Conservation (phyloP, 2,113 vertebrate genomes). For the Coturnix japonica region DNA sequence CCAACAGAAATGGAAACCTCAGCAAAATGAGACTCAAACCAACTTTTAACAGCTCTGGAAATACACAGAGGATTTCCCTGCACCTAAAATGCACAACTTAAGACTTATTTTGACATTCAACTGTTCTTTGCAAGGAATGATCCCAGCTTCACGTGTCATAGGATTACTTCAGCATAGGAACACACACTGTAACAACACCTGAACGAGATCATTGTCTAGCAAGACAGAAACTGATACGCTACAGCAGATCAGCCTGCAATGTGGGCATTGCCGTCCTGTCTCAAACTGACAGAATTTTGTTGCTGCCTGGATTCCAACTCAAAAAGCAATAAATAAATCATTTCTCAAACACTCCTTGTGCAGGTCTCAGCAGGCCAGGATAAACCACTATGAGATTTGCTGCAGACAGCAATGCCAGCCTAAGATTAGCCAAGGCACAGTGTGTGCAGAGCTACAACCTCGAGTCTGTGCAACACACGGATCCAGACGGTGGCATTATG, state of each 20-base stretch:
- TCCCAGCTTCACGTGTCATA: neutral
- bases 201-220: neutral
- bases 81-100: neutral
- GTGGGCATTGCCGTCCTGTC: neutral
- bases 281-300: neutral
- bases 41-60: neutral
- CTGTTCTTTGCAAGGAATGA: neutral
- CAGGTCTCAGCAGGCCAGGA: neutral
- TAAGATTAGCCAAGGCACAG: neutral
- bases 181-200: neutral
- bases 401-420: neutral
- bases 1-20: neutral
- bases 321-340: neutral
- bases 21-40: neutral
- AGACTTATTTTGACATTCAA: neutral
- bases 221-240: neutral
- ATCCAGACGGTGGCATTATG: rapidly evolving
- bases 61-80: neutral
- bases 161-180: neutral
- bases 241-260: neutral
- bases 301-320: neutral
- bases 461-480: neutral
- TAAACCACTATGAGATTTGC: neutral
- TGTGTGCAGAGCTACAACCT: neutral
- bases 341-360: neutral